These are phyloP conservation scores for Megalurothrips usitatus DNA, from an alignment of 2,888 invertebrate genomes.

Conservation along the genomic window DNA sequence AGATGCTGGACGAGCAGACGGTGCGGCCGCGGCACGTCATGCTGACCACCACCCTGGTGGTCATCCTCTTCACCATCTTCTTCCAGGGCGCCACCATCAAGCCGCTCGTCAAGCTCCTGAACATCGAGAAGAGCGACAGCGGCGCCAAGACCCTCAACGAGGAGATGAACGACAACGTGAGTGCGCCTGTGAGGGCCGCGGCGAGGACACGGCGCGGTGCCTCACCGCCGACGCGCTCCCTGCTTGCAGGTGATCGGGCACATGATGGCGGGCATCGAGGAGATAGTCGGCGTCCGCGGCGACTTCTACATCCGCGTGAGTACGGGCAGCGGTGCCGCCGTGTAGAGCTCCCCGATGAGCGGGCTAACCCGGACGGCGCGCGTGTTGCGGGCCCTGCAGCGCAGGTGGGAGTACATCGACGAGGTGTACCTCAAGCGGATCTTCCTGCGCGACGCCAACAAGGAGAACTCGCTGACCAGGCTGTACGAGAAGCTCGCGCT, in stretches of 20 bases:
- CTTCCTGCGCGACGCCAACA: conserved; percentile 44
- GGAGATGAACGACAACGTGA: conserved; percentile 52
- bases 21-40: conserved; percentile 51
- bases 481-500: conserved; percentile 37
- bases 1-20: conserved; percentile 47
- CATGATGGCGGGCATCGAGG: conserved; percentile 56
- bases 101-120: conserved; percentile 54
- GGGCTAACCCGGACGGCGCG: no score
- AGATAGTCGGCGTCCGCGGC: conserved; percentile 52
- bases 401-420: conserved; percentile 51
- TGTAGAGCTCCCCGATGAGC: no score
- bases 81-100: conserved; percentile 59
- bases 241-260: conserved; percentile 51
- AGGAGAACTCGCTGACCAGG: conserved; percentile 35
- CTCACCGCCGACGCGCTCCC: conserved; percentile 16
- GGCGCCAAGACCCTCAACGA: conserved; percentile 50
- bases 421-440: conserved; percentile 50
- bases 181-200: conserved; percentile 31
- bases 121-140: conserved; percentile 48
- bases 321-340: conserved; percentile 34
- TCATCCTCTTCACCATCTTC: conserved; percentile 58
- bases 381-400: no score
- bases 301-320: conserved; percentile 47
- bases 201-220: neutral
- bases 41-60: conserved; percentile 55